These are phyloP conservation scores for Phrynocephalus vlangalii DNA, from an alignment of 2,797 vertebrate genomes.

Conservation along the genomic window DNA sequence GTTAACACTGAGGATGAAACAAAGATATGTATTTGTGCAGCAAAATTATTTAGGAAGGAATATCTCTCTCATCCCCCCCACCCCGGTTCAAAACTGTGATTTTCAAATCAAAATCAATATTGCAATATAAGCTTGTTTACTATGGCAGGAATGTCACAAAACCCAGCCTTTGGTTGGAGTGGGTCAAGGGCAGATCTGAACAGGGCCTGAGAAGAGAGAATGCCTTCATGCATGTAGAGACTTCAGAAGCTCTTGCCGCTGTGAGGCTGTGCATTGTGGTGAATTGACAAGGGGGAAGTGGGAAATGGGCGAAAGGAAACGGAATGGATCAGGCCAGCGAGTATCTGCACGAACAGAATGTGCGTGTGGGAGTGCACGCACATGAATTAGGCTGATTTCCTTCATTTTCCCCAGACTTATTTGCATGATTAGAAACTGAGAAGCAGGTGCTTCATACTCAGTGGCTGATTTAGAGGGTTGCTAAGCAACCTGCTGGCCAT, in stretches of 20 bases:
- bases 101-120: background rate
- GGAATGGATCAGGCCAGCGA: background rate
- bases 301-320: background rate
- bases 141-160: too few species aligned
- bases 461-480: constrained; percentile 27
- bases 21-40: too few species aligned
- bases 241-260: background rate
- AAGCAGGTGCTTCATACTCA: background rate
- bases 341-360: background rate
- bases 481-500: constrained; percentile 7
- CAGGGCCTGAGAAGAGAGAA: background rate
- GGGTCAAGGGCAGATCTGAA: background rate
- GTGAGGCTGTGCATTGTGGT: background rate
- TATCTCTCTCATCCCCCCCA: too few species aligned
- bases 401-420: background rate
- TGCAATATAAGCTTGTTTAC: too few species aligned
- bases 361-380: background rate
- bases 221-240: background rate
- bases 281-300: background rate
- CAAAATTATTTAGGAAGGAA: too few species aligned
- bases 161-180: background rate
- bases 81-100: background rate
- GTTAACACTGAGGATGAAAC: too few species aligned
- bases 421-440: constrained; percentile 33
- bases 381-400: background rate